These are phyloP conservation scores for Meiosimyza platycephala DNA, from an alignment of 2,888 invertebrate genomes.

Conservation along the genomic window DNA sequence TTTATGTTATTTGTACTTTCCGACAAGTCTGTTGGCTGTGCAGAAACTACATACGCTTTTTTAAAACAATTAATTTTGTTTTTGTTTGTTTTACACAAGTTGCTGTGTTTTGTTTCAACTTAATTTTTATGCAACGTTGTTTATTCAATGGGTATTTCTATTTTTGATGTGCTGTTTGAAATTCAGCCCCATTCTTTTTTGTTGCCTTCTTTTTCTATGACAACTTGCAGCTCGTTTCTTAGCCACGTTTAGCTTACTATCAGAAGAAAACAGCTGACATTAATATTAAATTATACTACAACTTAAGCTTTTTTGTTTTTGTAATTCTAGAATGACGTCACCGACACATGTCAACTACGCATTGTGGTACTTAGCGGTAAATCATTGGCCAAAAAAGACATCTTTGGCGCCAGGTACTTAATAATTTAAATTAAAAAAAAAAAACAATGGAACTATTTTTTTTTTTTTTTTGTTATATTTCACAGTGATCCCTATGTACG, in stretches of 20 bases:
- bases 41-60: not conserved
- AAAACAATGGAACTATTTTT: no score
- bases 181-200: not conserved
- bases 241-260: constrained; percentile 5
- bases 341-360: constrained; percentile 81
- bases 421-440: constrained; percentile 1
- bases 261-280: constrained; percentile 39
- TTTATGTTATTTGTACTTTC: constrained; percentile 1
- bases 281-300: constrained; percentile 36
- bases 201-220: constrained; percentile 1
- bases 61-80: not conserved
- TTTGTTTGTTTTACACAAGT: not conserved
- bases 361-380: constrained; percentile 88
- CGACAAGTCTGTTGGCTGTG: constrained; percentile 8
- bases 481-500: constrained; percentile 96
- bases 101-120: not conserved
- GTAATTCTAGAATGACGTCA: constrained; percentile 77
- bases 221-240: not conserved
- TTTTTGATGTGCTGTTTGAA: constrained; percentile 11
- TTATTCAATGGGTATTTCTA: not conserved
- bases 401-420: constrained; percentile 94
- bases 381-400: constrained; percentile 97
- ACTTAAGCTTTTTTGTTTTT: constrained; percentile 34
- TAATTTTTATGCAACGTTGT: not conserved
- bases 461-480: constrained; percentile 35